Evolutionary conservation across 2,888 invertebrate genomes (phyloP), one percentile per base, ranked within the genome.

Genomic region (Lochmaea capreae): DNA sequence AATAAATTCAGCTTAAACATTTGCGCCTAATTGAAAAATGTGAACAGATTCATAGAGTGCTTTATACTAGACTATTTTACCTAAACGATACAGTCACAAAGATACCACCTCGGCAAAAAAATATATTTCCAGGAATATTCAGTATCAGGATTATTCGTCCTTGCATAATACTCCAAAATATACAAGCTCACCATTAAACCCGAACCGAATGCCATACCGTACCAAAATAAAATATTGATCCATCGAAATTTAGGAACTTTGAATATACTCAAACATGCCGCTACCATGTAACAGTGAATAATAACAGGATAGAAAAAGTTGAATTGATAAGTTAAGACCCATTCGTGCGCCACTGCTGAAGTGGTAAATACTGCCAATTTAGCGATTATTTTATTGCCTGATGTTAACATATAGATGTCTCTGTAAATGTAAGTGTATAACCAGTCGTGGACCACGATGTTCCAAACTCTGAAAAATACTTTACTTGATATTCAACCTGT

Each of bases 361-460:
- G 96, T 87, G 82, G 94, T 82, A 81, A 97, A 95, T 0, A 95
- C 95, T 8, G 89, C 82, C 1, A 91, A 83, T 79, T 91, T 92
- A 0, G 94, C 90, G 0, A 90, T 77, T 0, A 85, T 57, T 66
- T 88, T 89, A 70, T 88, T 89, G 11, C 87, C 86, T 1, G 87
- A 85, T 3, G 86, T 84, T 0, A 90, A 73, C 66, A 87, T 88
- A 76, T 89, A 87, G 46, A 88, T 79, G 67, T 96, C 97, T 81
- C 91, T 92, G 87, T 96, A 97, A 73, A 99, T 90, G 86, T 98
- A 97, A 5, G 93, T 92, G 81, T 96, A 95, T 0, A 98, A 89
- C 97, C 97, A 99, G 80, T 97, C 96, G 85, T 98, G 95, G 0
- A 98, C 97, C 0, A 98, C 93, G 16, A 95, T 91, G 86, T 99